These are phyloP conservation scores for Anguilla rostrata DNA, from an alignment of 2,113 vertebrate species.

Conservation along the genomic window DNA sequence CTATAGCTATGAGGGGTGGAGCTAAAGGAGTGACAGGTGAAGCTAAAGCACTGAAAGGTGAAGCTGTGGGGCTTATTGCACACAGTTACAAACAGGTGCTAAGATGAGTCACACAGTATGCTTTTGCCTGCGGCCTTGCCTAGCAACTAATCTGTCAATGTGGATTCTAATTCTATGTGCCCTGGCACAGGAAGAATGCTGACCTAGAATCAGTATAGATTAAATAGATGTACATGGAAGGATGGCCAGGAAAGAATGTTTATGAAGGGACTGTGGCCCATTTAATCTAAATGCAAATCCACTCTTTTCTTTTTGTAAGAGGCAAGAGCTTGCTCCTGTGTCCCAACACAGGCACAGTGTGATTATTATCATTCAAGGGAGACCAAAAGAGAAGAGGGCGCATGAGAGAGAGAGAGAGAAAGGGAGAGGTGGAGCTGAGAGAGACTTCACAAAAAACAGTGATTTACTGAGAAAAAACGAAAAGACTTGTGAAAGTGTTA, in stretches of 20 bases:
- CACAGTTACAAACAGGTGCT: not conserved
- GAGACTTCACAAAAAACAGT: not conserved
- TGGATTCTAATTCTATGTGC: not conserved
- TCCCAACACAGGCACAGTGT: constrained; percentile 9
- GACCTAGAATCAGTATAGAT: not conserved
- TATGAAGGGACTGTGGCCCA: constrained; percentile 1
- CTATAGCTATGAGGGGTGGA: not conserved
- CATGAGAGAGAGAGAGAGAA: not conserved
- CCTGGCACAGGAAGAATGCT: not conserved
- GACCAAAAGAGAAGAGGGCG: not conserved
- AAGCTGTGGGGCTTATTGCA: not conserved
- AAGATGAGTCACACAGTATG: not conserved
- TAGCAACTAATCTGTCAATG: not conserved
- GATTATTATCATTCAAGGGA: not conserved
- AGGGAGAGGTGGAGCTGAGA: not conserved
- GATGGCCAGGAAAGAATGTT: not conserved
- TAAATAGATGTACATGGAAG: not conserved
- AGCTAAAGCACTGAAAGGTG: too few relatives aligned
- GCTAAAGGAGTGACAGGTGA: not conserved
- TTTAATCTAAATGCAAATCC: constrained; percentile 48
- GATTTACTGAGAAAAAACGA: not conserved
- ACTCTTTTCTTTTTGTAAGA: constrained; percentile 2
- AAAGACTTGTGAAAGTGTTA: not conserved
- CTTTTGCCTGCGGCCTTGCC: not conserved
- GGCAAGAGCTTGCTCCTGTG: constrained; percentile 21